Conservation (phyloP, 2,888 invertebrate genomes). For the Xylocampa areola region DNA sequence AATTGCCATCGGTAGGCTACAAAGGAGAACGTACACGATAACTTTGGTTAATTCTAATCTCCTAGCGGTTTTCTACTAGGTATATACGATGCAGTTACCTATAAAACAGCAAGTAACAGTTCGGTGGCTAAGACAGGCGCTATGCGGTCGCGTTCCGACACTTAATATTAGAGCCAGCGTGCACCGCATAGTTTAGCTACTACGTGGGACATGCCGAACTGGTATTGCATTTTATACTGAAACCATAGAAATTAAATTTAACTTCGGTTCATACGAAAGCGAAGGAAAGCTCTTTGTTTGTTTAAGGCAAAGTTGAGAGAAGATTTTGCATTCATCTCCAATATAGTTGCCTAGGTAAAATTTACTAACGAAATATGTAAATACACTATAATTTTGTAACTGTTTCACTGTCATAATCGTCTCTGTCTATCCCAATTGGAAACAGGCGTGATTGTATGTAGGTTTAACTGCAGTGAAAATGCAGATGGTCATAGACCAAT, state of each 20-base stretch:
- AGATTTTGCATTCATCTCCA: background rate
- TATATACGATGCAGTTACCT: slow-evolving; percentile 34
- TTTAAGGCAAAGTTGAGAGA: too few species aligned
- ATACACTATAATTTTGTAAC: too few species aligned
- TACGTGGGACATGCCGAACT: slow-evolving; percentile 33
- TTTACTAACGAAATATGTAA: too few species aligned
- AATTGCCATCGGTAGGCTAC: too few species aligned
- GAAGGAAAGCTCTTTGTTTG: too few species aligned
- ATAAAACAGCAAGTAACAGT: slow-evolving; percentile 15
- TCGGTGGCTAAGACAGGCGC: slow-evolving; percentile 49
- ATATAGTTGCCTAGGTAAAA: too few species aligned
- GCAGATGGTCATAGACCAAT: too few species aligned
- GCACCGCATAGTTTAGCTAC: slow-evolving; percentile 34
- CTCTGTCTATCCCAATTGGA: too few species aligned
- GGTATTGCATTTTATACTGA: slow-evolving; percentile 49
- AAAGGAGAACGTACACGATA: too few species aligned
- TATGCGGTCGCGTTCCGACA: slow-evolving; percentile 48
- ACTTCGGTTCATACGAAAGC: background rate
- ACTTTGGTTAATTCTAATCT: background rate
- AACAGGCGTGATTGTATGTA: too few species aligned
- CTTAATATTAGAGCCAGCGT: slow-evolving; percentile 47
- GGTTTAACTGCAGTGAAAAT: too few species aligned
- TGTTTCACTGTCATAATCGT: too few species aligned
- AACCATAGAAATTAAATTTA: slow-evolving; percentile 26
- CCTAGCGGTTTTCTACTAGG: background rate